phyloP scores from a whole-genome alignment of 2,113 vertebrate genomes.

The Albula goreensis region DNA sequence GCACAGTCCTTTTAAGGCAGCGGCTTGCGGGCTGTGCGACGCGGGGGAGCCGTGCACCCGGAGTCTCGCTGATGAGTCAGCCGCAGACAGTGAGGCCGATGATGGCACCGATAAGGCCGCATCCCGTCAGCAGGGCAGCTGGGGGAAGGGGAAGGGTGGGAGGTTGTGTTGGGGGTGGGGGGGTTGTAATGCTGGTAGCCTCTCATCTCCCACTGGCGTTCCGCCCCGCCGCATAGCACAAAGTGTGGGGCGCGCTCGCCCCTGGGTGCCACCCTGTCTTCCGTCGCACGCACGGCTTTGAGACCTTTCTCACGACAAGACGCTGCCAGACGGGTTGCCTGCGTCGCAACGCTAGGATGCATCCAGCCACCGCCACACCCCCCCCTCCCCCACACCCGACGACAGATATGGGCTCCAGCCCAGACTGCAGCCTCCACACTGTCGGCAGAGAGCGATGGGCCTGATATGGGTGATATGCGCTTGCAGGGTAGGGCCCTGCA shows the following conservation, averaged over 20 bases:
- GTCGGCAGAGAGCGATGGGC: conserved; percentile 65
- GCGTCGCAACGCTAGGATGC: conserved; percentile 55
- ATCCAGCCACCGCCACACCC: conserved; percentile 51
- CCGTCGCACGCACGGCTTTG: conserved; percentile 39
- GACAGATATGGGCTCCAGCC: conserved; percentile 37
- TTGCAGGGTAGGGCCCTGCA: conserved; percentile 32
- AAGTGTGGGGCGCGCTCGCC: conserved; percentile 48
- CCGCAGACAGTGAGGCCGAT: conserved; percentile 53
- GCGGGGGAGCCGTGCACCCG: neutral
- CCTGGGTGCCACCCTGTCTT: conserved; percentile 68
- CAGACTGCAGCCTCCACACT: conserved; percentile 52
- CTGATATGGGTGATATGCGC: conserved; percentile 40
- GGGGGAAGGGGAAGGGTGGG: neutral
- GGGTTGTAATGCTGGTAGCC: conserved; percentile 64
- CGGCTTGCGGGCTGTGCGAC: conserved; percentile 23
- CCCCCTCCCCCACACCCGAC: conserved; percentile 29
- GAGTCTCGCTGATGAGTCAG: conserved; percentile 53
- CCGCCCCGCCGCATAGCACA: conserved; percentile 49
- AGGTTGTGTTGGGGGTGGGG: neutral
- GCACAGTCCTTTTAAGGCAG: conserved; percentile 38
- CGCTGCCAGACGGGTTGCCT: conserved; percentile 40
- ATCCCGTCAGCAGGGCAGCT: conserved; percentile 54
- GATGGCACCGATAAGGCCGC: conserved; percentile 60
- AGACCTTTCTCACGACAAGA: conserved; percentile 23
- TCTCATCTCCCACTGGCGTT: conserved; percentile 47